A percentile compares a stretch with the other conserved stretches of the same genome.
Evolutionary conservation across 2,797 vertebrate genomes (phyloP).

Genomic region (Sebastes diaconus): DNA sequence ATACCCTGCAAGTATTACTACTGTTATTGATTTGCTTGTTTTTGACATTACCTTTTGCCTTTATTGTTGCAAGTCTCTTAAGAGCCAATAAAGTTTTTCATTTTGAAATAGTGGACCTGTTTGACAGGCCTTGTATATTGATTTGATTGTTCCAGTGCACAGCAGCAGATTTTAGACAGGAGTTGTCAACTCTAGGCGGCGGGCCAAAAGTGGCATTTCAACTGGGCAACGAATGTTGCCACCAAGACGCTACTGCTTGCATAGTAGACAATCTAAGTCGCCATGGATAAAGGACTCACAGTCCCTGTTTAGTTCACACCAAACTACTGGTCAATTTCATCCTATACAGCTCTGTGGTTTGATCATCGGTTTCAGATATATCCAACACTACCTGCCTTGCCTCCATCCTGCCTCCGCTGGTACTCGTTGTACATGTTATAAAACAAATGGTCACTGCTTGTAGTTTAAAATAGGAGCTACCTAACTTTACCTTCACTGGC

Average conservation of each 20-base stretch:
- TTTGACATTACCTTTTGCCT: background rate
- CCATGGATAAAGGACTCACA: background rate
- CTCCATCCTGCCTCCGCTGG: too few species aligned
- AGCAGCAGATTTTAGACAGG: background rate
- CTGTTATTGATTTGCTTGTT: background rate
- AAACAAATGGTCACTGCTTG: too few species aligned
- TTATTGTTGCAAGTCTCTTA: background rate
- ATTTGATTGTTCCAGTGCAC: background rate
- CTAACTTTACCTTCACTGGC: too few species aligned
- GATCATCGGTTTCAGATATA: background rate
- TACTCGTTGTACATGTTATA: too few species aligned
- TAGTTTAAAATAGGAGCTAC: too few species aligned
- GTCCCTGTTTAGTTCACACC: background rate
- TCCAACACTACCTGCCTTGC: too few species aligned
- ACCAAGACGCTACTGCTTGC: background rate
- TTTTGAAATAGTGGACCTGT: background rate
- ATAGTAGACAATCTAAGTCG: background rate
- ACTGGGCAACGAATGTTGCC: background rate
- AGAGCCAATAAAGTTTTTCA: background rate
- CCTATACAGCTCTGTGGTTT: background rate
- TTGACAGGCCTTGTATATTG: background rate
- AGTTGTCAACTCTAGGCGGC: background rate
- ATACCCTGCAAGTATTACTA: background rate
- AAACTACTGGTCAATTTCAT: background rate
- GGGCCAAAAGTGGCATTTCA: constrained; percentile 1